A percentile compares a stretch with the other conserved stretches of the same genome.
Conservation (phyloP, 2,888 invertebrate genomes). For the Lydus trimaculatus region DNA sequence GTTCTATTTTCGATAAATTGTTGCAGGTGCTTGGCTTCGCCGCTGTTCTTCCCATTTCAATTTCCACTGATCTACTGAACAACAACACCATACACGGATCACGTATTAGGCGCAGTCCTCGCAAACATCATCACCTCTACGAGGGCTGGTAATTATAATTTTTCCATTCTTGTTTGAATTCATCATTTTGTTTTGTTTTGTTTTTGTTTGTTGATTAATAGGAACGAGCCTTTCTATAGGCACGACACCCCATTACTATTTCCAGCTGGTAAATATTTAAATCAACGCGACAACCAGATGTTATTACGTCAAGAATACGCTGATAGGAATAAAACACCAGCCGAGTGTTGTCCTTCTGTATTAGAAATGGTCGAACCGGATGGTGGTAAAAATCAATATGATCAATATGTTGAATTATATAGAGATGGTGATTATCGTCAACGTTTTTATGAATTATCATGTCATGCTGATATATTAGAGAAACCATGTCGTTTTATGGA, state of each 20-base stretch:
- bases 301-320: slow-evolving; percentile 60
- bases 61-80: slow-evolving; percentile 53
- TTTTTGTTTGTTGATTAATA: slow-evolving; percentile 22
- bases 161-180: background rate
- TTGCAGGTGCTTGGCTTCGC: slow-evolving; percentile 69
- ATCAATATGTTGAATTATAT: slow-evolving; percentile 77
- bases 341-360: slow-evolving; percentile 84
- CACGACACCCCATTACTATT: slow-evolving; percentile 46
- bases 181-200: background rate
- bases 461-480: slow-evolving; percentile 73
- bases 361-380: slow-evolving; percentile 79
- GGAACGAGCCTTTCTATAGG: slow-evolving; percentile 51
- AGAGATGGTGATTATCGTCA: slow-evolving; percentile 74
- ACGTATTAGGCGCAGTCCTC: slow-evolving; percentile 47
- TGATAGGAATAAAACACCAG: slow-evolving; percentile 59
- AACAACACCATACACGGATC: slow-evolving; percentile 50
- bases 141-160: slow-evolving; percentile 34
- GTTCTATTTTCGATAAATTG: slow-evolving; percentile 23
- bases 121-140: slow-evolving; percentile 36
- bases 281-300: slow-evolving; percentile 71
- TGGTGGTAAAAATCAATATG: slow-evolving; percentile 78
- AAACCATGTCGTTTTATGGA: slow-evolving; percentile 78
- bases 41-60: slow-evolving; percentile 62
- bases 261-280: slow-evolving; percentile 60
- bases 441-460: slow-evolving; percentile 82